phyloP scores from a whole-genome alignment of 1,140 invertebrate species.

The Calosoma granatense region DNA sequence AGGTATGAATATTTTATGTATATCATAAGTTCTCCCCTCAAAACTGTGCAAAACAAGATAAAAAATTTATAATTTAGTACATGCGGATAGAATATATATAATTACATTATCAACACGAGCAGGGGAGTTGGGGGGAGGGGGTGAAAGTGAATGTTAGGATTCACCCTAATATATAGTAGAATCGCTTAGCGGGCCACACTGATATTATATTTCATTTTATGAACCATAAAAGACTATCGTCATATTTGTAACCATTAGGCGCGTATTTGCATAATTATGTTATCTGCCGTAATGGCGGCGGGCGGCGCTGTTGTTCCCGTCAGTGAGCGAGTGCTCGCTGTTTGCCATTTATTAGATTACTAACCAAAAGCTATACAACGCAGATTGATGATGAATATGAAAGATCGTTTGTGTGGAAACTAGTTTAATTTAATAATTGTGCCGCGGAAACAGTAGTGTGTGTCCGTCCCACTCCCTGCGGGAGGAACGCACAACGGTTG shows the following conservation, averaged over 20 bases:
- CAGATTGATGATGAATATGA: conserved; percentile 15
- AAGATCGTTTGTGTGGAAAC: conserved; percentile 16
- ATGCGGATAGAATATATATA: too few relatives aligned
- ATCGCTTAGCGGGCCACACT: too few relatives aligned
- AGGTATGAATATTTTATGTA: too few relatives aligned
- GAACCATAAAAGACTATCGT: conserved; percentile 9
- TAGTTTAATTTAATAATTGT: conserved; percentile 19
- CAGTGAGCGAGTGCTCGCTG: not conserved
- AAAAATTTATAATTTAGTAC: too few relatives aligned
- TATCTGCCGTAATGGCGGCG: not conserved
- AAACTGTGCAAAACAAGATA: too few relatives aligned
- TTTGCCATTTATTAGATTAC: conserved; percentile 2
- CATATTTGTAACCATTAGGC: conserved; percentile 6
- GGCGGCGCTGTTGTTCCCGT: not conserved
- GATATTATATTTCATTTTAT: conserved; percentile 7
- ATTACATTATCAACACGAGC: too few relatives aligned
- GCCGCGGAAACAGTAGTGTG: too few relatives aligned
- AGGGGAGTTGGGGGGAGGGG: too few relatives aligned
- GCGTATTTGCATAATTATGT: conserved; percentile 7
- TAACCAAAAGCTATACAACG: conserved; percentile 4
- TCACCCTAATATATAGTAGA: too few relatives aligned
- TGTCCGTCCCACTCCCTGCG: too few relatives aligned
- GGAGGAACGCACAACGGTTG: not conserved
- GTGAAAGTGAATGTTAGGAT: too few relatives aligned
- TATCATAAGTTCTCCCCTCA: too few relatives aligned